Conservation (phyloP, 2,797 vertebrate species). For the Bradypodion pumilum region DNA sequence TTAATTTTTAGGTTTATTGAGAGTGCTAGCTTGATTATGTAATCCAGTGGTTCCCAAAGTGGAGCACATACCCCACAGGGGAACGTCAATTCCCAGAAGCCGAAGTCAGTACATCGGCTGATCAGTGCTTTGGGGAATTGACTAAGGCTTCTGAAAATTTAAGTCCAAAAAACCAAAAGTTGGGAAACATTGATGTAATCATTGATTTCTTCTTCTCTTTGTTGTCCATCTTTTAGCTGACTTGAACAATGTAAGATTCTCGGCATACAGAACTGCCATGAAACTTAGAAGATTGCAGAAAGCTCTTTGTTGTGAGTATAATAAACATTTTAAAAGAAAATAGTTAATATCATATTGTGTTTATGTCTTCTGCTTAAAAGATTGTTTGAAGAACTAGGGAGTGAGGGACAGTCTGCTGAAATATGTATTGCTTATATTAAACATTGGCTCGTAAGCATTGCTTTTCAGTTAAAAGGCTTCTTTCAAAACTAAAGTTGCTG, state of each 20-base stretch:
- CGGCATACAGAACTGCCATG: slow-evolving; percentile 97
- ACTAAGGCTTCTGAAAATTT: too few species aligned
- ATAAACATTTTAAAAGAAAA: not conserved
- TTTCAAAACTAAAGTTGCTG: not conserved
- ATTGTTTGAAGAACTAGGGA: not conserved
- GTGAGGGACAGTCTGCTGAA: not conserved
- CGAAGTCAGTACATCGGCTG: too few species aligned
- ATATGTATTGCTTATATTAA: not conserved
- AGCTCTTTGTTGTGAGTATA: slow-evolving; percentile 94
- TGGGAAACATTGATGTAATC: too few species aligned
- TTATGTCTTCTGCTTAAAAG: not conserved
- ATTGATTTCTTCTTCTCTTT: slow-evolving; percentile 49
- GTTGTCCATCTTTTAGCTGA: slow-evolving; percentile 80
- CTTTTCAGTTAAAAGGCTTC: not conserved
- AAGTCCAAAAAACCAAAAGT: too few species aligned
- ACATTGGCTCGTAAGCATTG: not conserved
- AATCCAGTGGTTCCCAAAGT: too few species aligned
- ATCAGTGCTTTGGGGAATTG: too few species aligned
- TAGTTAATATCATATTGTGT: not conserved
- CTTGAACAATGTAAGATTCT: slow-evolving; percentile 98
- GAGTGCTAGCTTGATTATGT: slow-evolving; percentile 28
- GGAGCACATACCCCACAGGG: too few species aligned
- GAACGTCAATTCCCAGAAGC: too few species aligned
- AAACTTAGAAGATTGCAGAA: slow-evolving; percentile 97
- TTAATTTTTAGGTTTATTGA: not conserved